Conservation (phyloP, 2,113 vertebrate species). For the Panthera tigris region DNA sequence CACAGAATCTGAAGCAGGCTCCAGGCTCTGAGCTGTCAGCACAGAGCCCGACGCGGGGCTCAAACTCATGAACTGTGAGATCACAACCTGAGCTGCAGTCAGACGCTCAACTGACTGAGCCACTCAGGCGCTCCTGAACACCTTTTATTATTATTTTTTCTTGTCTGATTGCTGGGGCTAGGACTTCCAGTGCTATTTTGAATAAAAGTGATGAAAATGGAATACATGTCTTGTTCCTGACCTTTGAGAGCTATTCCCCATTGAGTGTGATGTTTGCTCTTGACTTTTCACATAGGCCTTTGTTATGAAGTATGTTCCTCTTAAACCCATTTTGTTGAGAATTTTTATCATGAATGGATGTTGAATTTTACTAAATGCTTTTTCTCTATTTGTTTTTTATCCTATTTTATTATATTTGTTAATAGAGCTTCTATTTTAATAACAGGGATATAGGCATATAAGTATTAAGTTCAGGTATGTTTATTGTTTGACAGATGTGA, state of each 20-base stretch:
- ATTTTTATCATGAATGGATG: background rate
- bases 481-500: background rate
- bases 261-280: background rate
- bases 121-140: too few relatives aligned
- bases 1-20: too few relatives aligned
- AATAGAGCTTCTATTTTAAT: conserved; percentile 34
- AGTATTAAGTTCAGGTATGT: background rate
- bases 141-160: background rate
- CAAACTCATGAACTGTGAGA: too few relatives aligned
- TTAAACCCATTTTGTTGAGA: background rate
- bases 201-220: background rate
- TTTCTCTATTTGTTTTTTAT: background rate
- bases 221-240: background rate
- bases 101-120: too few relatives aligned
- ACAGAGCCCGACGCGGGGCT: too few relatives aligned
- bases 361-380: background rate
- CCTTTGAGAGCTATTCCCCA: background rate
- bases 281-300: background rate
- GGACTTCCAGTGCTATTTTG: background rate
- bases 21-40: too few relatives aligned
- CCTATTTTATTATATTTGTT: background rate
- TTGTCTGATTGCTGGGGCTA: background rate
- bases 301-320: background rate
- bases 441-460: background rate
- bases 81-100: too few relatives aligned